These are phyloP conservation scores for Eira barbara DNA, from an alignment of 2,113 vertebrate genomes.

Conservation along the genomic window DNA sequence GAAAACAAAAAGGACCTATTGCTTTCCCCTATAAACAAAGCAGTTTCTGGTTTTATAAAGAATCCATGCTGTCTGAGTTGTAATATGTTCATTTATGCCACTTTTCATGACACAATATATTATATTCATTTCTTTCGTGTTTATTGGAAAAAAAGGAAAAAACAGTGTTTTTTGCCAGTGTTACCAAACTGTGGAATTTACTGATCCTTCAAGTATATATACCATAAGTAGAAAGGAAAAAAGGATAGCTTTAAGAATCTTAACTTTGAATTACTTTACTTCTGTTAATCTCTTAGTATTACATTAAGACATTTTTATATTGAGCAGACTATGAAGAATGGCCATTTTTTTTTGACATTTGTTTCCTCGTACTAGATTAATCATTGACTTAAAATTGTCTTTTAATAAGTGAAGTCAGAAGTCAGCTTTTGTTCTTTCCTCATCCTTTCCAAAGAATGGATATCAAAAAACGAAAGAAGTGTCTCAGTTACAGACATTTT, in stretches of 20 bases:
- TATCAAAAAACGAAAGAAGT: neutral
- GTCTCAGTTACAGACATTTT: neutral
- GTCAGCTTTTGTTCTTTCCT: neutral
- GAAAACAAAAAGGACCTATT: neutral
- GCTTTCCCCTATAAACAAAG: slow-evolving; percentile 13
- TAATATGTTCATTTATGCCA: neutral
- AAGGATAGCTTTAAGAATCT: neutral
- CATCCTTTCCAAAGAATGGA: neutral
- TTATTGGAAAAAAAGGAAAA: neutral
- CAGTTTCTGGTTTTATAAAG: neutral
- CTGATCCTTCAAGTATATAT: neutral
- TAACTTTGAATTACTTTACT: neutral
- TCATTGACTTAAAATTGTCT: slow-evolving; percentile 28
- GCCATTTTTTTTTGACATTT: slow-evolving; percentile 8
- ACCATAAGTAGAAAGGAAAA: neutral
- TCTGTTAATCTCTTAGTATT: slow-evolving; percentile 11
- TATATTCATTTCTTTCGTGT: neutral
- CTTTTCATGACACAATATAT: neutral
- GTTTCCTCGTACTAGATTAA: slow-evolving; percentile 51
- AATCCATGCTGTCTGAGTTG: neutral
- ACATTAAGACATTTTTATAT: neutral
- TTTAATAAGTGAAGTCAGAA: slow-evolving; percentile 6
- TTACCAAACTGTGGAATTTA: neutral
- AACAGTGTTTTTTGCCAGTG: neutral
- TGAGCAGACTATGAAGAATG: slow-evolving; percentile 6